Conservation (phyloP, 2,113 vertebrate species). For the Laticauda colubrina region DNA sequence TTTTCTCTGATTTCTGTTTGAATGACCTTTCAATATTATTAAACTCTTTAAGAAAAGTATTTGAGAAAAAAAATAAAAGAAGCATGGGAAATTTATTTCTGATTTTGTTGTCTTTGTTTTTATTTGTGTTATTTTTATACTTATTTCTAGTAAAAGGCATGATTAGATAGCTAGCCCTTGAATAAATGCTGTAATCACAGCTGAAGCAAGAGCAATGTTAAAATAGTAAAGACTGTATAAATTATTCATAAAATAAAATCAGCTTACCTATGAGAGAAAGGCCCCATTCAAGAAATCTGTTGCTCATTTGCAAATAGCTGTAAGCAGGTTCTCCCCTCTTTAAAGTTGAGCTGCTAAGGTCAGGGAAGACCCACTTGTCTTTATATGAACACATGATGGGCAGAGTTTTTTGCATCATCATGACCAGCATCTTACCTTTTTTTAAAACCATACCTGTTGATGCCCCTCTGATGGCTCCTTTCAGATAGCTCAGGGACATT, state of each 20-base stretch:
- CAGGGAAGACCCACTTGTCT: not conserved
- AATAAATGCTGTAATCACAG: constrained; percentile 22
- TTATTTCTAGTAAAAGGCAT: not conserved
- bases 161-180: constrained; percentile 20
- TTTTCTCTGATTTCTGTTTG: not conserved
- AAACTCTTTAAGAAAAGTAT: not conserved
- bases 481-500: not conserved
- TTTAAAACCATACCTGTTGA: not conserved
- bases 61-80: not conserved
- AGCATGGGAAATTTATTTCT: not conserved
- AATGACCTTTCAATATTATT: not conserved
- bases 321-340: not conserved
- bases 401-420: not conserved
- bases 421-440: not conserved
- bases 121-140: not conserved
- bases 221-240: constrained; percentile 17
- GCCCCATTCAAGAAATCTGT: not conserved
- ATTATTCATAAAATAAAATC: constrained; percentile 34
- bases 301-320: not conserved
- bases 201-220: constrained; percentile 20
- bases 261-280: not conserved
- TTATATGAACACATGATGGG: not conserved
- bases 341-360: not conserved
- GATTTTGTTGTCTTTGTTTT: not conserved
- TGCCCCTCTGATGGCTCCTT: not conserved